phyloP scores from a whole-genome alignment of 1,140 invertebrate genomes.

The Agrilus planipennis region DNA sequence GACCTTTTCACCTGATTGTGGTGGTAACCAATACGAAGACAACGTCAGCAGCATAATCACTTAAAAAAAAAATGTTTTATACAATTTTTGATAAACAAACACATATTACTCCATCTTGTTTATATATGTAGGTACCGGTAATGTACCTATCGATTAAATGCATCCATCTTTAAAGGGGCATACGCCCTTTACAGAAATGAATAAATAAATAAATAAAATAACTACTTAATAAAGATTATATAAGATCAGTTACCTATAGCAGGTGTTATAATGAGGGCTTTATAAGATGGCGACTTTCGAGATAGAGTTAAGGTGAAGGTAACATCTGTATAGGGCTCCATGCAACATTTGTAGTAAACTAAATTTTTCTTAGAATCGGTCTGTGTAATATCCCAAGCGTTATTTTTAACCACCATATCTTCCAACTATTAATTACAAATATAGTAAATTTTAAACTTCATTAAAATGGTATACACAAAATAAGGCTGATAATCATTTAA shows the following conservation, averaged over 20 bases:
- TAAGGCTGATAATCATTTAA: no score
- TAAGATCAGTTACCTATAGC: slow-evolving; percentile 47
- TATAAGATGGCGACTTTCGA: slow-evolving; percentile 48
- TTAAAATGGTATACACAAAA: no score
- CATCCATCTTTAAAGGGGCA: no score
- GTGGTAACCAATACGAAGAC: slow-evolving; percentile 51
- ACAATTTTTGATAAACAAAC: no score
- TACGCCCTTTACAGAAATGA: no score
- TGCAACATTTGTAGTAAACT: slow-evolving; percentile 40
- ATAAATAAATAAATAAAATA: no score
- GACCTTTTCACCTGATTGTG: slow-evolving; percentile 51
- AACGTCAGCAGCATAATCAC: slow-evolving; percentile 50
- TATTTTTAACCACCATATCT: slow-evolving; percentile 34
- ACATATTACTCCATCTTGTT: no score
- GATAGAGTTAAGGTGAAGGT: slow-evolving; percentile 40
- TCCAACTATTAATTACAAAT: no score
- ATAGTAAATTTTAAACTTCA: no score
- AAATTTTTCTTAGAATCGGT: slow-evolving; percentile 32
- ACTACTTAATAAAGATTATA: no score
- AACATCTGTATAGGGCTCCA: slow-evolving; percentile 43
- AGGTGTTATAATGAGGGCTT: slow-evolving; percentile 47
- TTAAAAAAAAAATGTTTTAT: slow-evolving; percentile 23
- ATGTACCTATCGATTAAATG: no score
- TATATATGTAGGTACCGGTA: no score
- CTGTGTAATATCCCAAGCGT: slow-evolving; percentile 45